Evolutionary conservation across 2,113 vertebrate species (phyloP).

Genomic region (Cromileptes altivelis): DNA sequence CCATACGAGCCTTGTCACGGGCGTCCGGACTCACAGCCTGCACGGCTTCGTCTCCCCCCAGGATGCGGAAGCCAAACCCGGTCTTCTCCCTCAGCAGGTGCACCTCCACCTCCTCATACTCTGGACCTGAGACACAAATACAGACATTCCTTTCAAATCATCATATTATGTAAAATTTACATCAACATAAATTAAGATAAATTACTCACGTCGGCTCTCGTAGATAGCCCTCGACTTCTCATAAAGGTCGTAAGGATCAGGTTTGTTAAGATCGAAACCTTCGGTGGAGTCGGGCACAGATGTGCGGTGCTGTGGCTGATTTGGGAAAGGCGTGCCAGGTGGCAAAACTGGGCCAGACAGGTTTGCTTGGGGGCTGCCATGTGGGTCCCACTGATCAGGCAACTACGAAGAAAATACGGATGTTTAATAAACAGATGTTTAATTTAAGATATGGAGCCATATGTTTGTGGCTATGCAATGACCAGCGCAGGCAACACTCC

Average conservation of each 20-base stretch:
- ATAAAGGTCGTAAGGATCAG: conserved; percentile 98
- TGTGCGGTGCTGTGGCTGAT: conserved; percentile 90
- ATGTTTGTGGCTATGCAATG: background rate
- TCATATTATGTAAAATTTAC: background rate
- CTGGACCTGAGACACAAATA: conserved; percentile 85
- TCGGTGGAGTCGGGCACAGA: conserved; percentile 96
- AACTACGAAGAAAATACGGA: conserved; percentile 82
- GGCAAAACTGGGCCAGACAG: conserved; percentile 89
- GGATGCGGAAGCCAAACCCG: conserved; percentile 98
- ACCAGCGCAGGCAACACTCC: background rate
- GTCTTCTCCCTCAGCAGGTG: conserved; percentile 98
- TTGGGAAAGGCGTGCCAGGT: conserved; percentile 90
- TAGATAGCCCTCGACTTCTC: conserved; percentile 99
- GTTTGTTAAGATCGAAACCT: conserved; percentile 96
- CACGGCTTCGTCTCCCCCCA: conserved; percentile 98
- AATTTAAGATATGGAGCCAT: background rate
- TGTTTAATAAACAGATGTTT: background rate
- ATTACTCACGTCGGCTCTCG: conserved; percentile 93
- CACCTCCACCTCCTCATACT: conserved; percentile 97
- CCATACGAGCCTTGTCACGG: conserved; percentile 89
- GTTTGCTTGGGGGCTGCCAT: conserved; percentile 95
- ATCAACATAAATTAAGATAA: background rate
- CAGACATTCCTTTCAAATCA: background rate
- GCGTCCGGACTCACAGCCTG: conserved; percentile 97
- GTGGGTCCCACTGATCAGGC: conserved; percentile 94